Conservation (phyloP, 2,113 vertebrate genomes). For the Bufo bufo region DNA sequence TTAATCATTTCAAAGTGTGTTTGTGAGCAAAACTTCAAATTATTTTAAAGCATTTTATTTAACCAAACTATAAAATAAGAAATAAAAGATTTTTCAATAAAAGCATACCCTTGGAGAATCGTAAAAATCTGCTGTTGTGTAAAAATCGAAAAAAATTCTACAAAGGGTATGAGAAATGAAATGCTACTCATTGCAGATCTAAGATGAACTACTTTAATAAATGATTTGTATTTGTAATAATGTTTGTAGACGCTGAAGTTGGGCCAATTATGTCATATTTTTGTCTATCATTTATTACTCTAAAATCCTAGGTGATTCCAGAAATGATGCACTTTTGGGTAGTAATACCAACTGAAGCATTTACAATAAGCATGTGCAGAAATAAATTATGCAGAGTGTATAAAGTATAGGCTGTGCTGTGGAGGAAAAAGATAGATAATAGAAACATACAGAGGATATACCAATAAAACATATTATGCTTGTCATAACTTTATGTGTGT, state of each 20-base stretch:
- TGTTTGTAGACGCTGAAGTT: slow-evolving; percentile 11
- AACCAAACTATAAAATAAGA: slow-evolving; percentile 35
- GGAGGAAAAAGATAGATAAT: neutral
- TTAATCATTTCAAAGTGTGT: neutral
- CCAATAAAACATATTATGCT: neutral
- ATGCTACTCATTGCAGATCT: slow-evolving; percentile 30
- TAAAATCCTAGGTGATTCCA: slow-evolving; percentile 10
- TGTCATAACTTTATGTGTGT: no score
- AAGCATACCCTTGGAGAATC: slow-evolving; percentile 29
- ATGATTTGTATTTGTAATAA: slow-evolving; percentile 41
- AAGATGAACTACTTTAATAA: slow-evolving; percentile 56
- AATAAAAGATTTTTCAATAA: slow-evolving; percentile 53
- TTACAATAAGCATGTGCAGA: neutral
- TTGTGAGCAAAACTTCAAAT: slow-evolving; percentile 24
- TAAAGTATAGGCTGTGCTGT: neutral
- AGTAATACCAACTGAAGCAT: neutral
- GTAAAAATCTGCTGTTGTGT: slow-evolving; percentile 36
- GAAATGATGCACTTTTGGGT: neutral
- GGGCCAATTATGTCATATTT: slow-evolving; percentile 27
- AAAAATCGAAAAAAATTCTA: slow-evolving; percentile 9
- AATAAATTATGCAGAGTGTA: neutral
- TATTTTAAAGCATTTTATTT: slow-evolving; percentile 36
- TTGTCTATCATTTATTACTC: slow-evolving; percentile 33
- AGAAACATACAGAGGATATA: neutral
- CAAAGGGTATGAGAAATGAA: neutral